Evolutionary conservation across 2,888 invertebrate species (phyloP).

Genomic region (Calameuta pallipes): DNA sequence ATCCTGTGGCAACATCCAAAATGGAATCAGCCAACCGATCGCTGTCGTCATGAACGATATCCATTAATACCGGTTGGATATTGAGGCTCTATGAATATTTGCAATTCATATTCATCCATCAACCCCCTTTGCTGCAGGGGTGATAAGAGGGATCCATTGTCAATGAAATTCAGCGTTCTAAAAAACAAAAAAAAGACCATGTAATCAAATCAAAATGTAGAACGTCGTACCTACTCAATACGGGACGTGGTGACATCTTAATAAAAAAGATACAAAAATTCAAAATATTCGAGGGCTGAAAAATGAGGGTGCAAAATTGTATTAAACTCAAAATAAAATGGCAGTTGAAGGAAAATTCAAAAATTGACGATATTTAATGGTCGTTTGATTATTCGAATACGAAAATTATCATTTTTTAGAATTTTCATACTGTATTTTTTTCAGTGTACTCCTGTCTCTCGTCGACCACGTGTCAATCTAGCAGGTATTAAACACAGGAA

Average conservation of each 20-base stretch:
- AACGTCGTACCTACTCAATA: neutral
- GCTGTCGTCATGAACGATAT: neutral
- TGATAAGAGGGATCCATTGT: conserved; percentile 22
- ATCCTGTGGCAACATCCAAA: neutral
- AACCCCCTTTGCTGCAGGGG: conserved; percentile 17
- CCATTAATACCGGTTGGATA: conserved; percentile 29
- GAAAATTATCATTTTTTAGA: too few species aligned
- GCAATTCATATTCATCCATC: conserved; percentile 43
- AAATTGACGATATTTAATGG: too few species aligned
- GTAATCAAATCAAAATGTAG: neutral
- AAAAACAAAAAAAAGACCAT: neutral
- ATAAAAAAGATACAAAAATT: neutral
- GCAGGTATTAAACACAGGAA: neutral
- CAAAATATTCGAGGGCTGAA: neutral
- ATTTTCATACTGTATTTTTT: neutral
- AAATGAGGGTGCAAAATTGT: neutral
- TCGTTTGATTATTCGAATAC: too few species aligned
- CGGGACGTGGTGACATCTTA: neutral
- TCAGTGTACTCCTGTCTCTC: conserved; percentile 2
- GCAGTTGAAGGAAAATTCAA: too few species aligned
- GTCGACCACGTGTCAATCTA: neutral
- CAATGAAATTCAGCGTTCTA: neutral
- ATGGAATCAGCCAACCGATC: neutral
- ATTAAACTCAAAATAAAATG: neutral
- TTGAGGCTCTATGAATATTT: conserved; percentile 21